A percentile compares a stretch with the other conserved stretches of the same genome.
phyloP scores from a whole-genome alignment of 2,113 vertebrate genomes.

The Paradoxurus hermaphroditus region DNA sequence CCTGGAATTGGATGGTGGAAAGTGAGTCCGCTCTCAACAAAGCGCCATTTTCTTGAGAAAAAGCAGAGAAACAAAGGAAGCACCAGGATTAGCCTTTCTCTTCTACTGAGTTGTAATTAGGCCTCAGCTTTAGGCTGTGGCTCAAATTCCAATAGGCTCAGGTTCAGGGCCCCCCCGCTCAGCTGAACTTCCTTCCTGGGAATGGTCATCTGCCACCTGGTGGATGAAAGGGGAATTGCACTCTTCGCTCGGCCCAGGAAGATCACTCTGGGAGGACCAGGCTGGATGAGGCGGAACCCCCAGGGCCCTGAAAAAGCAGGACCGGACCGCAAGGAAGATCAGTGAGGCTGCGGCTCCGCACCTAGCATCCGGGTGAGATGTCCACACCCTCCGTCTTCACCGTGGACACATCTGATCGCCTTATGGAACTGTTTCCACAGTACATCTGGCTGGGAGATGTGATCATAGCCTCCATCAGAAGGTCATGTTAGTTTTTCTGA shows the following conservation, averaged over 20 bases:
- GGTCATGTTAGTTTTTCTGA: not conserved
- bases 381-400: not conserved
- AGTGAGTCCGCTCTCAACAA: not conserved
- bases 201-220: not conserved
- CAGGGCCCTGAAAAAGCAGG: not conserved
- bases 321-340: not conserved
- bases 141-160: not conserved
- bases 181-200: not conserved
- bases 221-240: not conserved
- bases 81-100: not conserved
- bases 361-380: not conserved
- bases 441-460: not conserved
- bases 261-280: not conserved
- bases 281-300: not conserved
- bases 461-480: not conserved
- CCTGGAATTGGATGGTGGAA: not conserved
- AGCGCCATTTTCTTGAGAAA: not conserved
- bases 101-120: not conserved
- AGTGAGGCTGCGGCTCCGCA: rapidly evolving
- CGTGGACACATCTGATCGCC: not conserved
- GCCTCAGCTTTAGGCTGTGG: not conserved
- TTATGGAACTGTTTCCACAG: not conserved
- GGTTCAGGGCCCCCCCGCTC: not conserved
- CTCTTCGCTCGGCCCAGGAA: not conserved
- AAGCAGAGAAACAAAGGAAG: not conserved